These are phyloP conservation scores for Cataglyphis cursor DNA, from an alignment of 2,888 invertebrate genomes.

Conservation along the genomic window DNA sequence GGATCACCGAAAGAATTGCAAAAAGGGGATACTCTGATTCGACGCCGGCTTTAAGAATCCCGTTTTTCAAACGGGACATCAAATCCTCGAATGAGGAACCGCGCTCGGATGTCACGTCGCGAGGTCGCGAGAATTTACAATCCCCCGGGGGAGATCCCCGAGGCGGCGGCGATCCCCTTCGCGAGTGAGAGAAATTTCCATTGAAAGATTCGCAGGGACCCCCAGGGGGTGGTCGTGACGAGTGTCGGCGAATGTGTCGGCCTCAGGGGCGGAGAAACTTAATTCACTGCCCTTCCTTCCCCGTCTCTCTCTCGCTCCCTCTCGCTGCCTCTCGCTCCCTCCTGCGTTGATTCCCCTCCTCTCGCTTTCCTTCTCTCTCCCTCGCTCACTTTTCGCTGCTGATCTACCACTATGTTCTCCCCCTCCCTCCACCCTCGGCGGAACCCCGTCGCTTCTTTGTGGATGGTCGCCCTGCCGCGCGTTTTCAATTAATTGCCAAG, in stretches of 20 bases:
- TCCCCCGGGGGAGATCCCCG: constrained; percentile 47
- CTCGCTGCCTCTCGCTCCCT: constrained; percentile 43
- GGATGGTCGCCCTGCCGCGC: not conserved
- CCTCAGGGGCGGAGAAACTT: constrained; percentile 79
- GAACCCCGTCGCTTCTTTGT: constrained; percentile 38
- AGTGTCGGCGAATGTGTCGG: constrained; percentile 76
- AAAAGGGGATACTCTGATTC: not conserved
- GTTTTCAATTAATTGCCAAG: constrained; percentile 49
- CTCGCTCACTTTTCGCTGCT: constrained; percentile 21
- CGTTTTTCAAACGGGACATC: not conserved
- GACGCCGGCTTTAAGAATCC: not conserved
- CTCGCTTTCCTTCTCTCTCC: not conserved
- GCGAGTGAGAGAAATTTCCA: constrained; percentile 66
- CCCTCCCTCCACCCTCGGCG: not conserved
- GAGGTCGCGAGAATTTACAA: constrained; percentile 42
- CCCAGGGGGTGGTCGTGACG: constrained; percentile 76
- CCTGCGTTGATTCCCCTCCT: constrained; percentile 44
- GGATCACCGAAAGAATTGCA: not conserved
- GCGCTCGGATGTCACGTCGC: constrained; percentile 1
- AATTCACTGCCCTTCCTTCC: constrained; percentile 75
- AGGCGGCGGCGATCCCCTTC: constrained; percentile 67
- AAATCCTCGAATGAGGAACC: not conserved
- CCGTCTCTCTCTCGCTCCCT: constrained; percentile 41
- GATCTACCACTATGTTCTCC: not conserved
- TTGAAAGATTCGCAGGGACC: constrained; percentile 75